Evolutionary conservation across 2,888 invertebrate species (phyloP).

Genomic region (Anaspis maculata): DNA sequence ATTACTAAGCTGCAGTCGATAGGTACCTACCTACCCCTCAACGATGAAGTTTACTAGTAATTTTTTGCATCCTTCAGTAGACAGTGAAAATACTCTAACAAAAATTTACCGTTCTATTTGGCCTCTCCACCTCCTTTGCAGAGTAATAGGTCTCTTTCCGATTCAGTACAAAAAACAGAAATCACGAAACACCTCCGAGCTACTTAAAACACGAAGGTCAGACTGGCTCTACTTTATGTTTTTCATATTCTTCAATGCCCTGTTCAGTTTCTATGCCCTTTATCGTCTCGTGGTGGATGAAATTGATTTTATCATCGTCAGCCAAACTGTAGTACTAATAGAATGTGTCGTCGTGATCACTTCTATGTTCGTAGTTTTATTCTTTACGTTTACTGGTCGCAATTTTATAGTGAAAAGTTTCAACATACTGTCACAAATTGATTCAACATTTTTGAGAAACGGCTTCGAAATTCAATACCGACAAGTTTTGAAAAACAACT

Average conservation of each 20-base stretch:
- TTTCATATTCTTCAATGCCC: slow-evolving; percentile 8
- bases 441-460: slow-evolving; percentile 15
- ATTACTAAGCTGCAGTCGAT: too few relatives aligned
- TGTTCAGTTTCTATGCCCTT: slow-evolving; percentile 14
- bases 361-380: slow-evolving; percentile 8
- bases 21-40: too few relatives aligned
- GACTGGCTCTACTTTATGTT: slow-evolving; percentile 17
- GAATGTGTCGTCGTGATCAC: slow-evolving; percentile 12
- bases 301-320: slow-evolving; percentile 7
- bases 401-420: slow-evolving; percentile 11
- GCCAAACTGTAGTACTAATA: slow-evolving; percentile 9
- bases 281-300: slow-evolving; percentile 9
- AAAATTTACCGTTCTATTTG: not conserved
- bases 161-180: not conserved
- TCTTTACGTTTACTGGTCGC: slow-evolving; percentile 11
- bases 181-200: not conserved
- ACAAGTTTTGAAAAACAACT: slow-evolving; percentile 14
- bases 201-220: slow-evolving; percentile 4
- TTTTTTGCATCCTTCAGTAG: too few relatives aligned
- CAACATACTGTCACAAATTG: slow-evolving; percentile 18
- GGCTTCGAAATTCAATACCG: slow-evolving; percentile 19
- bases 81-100: too few relatives aligned
- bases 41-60: too few relatives aligned
- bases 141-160: not conserved
- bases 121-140: not conserved